These are phyloP conservation scores for Malurus cyaneus DNA, from an alignment of 2,113 vertebrate genomes.

Conservation along the genomic window DNA sequence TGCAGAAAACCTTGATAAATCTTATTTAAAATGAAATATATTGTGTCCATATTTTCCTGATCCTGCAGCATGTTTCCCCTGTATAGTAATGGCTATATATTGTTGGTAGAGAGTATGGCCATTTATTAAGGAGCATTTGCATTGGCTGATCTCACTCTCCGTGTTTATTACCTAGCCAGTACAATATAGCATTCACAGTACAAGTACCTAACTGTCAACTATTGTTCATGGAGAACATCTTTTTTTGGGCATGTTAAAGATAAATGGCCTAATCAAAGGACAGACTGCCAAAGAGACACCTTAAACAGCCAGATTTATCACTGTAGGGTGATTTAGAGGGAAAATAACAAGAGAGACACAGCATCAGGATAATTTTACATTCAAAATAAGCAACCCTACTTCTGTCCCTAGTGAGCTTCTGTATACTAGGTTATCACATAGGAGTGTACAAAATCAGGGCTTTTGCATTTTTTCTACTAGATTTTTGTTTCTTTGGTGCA, in stretches of 20 bases:
- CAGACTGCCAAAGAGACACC: not conserved
- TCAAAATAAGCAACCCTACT: not conserved
- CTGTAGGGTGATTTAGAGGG: not conserved
- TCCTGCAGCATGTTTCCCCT: not conserved
- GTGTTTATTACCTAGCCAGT: not conserved
- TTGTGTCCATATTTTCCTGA: not conserved
- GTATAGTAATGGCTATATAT: not conserved
- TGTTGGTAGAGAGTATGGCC: not conserved
- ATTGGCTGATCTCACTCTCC: not conserved
- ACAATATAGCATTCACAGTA: not conserved
- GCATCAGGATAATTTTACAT: not conserved
- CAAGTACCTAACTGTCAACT: not conserved
- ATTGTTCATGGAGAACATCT: not conserved
- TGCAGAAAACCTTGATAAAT: not conserved
- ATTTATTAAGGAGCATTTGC: not conserved
- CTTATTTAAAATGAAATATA: not conserved
- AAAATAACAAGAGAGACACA: not conserved
- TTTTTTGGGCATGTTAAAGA: not conserved
- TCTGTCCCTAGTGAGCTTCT: not conserved
- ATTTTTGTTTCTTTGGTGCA: not conserved
- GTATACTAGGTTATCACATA: not conserved
- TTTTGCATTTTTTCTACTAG: not conserved
- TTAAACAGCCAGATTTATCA: slow-evolving; percentile 14
- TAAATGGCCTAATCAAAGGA: slow-evolving; percentile 26
- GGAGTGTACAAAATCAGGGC: not conserved